Evolutionary conservation across 2,113 vertebrate species (phyloP), one percentile per base, ranked within the genome.

Genomic region (Cyanoderma ruficeps): DNA sequence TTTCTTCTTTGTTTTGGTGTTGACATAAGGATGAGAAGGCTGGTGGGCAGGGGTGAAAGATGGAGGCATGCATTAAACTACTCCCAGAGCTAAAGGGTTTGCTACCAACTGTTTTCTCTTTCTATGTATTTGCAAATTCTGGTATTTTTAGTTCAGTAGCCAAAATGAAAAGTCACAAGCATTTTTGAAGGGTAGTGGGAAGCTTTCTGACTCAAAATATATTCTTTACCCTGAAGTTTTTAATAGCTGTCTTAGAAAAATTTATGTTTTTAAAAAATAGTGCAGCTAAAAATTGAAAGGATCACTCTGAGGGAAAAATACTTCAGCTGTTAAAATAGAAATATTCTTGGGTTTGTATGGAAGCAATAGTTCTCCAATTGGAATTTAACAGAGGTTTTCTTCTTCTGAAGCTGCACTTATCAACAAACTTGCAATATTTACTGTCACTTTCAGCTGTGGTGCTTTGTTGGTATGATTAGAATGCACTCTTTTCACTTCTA

Each of bases 251-350:
- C 77, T 49, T 27, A 69, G 28, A 39, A 84, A 23, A 82, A 71
- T 11, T 35, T 28, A 0, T 7, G 0, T 18, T 30, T 81, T 44
- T 39, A 2, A 37, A 25, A 64, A 81, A 56, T 17, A 53, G 1
- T 9, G 4, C 10, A 13, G 4, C 13, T 70, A 20, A 63, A 70
- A 60, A 13, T 25, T 68, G 31, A 56, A 68, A 89, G 15, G 33
- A n/a, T 6, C 1, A 7, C 14, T 67, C 18, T 65, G 31, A 81
- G n/a, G 19, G 4, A 15, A 63, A 65, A 37, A 41, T 11, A 27
- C 6, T 42, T 27, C 15, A 15, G 6, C 5, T 83, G 46, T 59
- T 39, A 75, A 75, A 87, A 35, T 2, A 63, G 11, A 89, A 64
- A 64, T 44, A n/a, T 46, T 56, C 2, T 47, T 87, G 13, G 13